Evolutionary conservation across 2,113 vertebrate species (phyloP), one percentile per base, ranked within the genome.

Genomic region (Irena cyanogastra): DNA sequence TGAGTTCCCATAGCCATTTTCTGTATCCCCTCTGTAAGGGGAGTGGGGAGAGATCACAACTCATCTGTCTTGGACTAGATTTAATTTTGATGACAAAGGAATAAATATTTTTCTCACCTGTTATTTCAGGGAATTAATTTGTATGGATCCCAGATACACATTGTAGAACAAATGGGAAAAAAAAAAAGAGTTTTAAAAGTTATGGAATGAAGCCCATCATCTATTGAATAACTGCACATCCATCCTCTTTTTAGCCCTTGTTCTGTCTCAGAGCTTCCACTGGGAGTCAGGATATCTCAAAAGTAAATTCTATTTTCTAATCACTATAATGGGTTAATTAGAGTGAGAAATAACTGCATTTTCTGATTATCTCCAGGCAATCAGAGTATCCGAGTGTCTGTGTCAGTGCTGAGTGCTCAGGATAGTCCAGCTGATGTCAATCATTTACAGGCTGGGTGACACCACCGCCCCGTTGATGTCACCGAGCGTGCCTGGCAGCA

Each of bases 391-490:
- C 0, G 0, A 30, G 53, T 61, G 69, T 33, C 57, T 59, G 11
- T 23, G 39, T 9, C 79, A 47, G 50, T 39, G 45, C 69, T 35
- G 54, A 76, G 31, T 17, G 53, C 84, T 24, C 57, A 16, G 90
- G 52, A 16, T 4, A 52, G 78, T 30, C 66, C 31, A 16, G 88
- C 57, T 60, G 71, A 30, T 90, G 76, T 89, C 93, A 81, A 42
- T 80, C 83, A 59, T 59, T 71, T 18, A 37, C 77, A 47, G 83
- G 60, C 72, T 47, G 83, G 52, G 91, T 89, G 93, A 84, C 89
- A 93, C 94, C 57, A 47, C 56, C 9, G 11, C 27, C 60, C 76
- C 6, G 59, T 70, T 52, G 94, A 92, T 94, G 95, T 96, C 96
- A 93, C 86, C 11, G 3, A 90, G 56, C 57, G 54, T 57, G 91